Conservation (phyloP, 2,113 vertebrate species). For the Ifrita kowaldi region DNA sequence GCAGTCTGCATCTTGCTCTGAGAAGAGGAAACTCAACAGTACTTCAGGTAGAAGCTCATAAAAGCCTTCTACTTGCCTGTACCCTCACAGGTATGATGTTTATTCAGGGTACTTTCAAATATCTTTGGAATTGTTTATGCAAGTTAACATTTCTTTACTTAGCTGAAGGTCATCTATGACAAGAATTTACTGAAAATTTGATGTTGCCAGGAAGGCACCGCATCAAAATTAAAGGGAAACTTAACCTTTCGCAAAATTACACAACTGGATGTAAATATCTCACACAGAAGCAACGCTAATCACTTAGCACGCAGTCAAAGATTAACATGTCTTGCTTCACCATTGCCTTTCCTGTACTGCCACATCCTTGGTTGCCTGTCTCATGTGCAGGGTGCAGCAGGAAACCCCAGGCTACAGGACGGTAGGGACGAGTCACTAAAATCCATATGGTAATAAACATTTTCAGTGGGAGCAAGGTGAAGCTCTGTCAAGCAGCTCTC, state of each 20-base stretch:
- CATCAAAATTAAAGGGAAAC: neutral
- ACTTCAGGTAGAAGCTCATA: neutral
- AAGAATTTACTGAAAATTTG: conserved; percentile 19
- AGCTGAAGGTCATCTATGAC: conserved; percentile 22
- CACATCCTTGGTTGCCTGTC: accelerated
- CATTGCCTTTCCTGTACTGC: neutral
- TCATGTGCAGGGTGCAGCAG: neutral
- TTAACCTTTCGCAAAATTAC: neutral
- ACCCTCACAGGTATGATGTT: neutral
- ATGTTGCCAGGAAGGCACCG: neutral
- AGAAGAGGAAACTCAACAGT: neutral
- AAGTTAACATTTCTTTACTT: conserved; percentile 26
- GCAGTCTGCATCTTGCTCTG: neutral
- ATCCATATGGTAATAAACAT: neutral
- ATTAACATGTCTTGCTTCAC: neutral
- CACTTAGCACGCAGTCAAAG: neutral
- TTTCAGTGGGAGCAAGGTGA: neutral
- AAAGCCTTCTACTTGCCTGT: neutral
- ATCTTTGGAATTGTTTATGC: conserved; percentile 47
- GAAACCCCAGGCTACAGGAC: neutral
- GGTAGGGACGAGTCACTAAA: neutral
- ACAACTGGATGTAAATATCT: neutral
- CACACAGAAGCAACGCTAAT: neutral
- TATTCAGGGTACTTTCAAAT: conserved; percentile 16
- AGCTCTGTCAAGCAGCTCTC: neutral